phyloP scores from a whole-genome alignment of 2,113 vertebrate genomes.

The Natator depressus region DNA sequence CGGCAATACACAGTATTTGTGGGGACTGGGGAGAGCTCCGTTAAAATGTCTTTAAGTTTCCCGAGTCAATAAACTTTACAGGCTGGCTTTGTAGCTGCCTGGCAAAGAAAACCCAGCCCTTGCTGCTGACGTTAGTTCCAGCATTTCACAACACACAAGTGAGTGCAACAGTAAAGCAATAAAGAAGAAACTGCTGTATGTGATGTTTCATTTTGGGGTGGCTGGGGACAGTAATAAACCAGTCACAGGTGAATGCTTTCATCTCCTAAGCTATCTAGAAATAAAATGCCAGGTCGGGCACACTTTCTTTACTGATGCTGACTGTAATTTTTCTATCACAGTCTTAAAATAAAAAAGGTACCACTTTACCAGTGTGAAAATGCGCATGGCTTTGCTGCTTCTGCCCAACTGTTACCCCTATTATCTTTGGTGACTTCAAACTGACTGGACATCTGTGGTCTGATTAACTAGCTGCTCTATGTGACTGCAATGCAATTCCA shows the following conservation, averaged over 20 bases:
- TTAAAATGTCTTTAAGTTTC: background rate
- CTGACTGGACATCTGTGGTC: accelerated
- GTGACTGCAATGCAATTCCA: accelerated
- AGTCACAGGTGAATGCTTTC: background rate
- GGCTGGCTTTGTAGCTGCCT: background rate
- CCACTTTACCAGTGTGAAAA: background rate
- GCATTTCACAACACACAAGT: background rate
- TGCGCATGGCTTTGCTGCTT: background rate
- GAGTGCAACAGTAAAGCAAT: background rate
- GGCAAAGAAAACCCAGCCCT: background rate
- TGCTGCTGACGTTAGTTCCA: background rate
- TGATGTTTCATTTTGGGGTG: background rate
- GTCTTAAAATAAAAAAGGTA: background rate
- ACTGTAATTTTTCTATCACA: background rate
- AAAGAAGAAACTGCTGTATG: background rate
- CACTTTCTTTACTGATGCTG: background rate
- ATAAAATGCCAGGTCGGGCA: background rate
- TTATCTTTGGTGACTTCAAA: background rate
- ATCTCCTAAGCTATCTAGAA: background rate
- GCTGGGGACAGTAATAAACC: background rate
- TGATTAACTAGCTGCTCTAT: background rate
- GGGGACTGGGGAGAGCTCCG: background rate
- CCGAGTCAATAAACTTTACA: background rate
- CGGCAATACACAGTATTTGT: background rate
- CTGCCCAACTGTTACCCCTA: no score